Percentiles rank a stretch among this genome's conserved stretches.
phyloP scores from a whole-genome alignment of 1,140 invertebrate species.

The Aphelenchoides besseyi region DNA sequence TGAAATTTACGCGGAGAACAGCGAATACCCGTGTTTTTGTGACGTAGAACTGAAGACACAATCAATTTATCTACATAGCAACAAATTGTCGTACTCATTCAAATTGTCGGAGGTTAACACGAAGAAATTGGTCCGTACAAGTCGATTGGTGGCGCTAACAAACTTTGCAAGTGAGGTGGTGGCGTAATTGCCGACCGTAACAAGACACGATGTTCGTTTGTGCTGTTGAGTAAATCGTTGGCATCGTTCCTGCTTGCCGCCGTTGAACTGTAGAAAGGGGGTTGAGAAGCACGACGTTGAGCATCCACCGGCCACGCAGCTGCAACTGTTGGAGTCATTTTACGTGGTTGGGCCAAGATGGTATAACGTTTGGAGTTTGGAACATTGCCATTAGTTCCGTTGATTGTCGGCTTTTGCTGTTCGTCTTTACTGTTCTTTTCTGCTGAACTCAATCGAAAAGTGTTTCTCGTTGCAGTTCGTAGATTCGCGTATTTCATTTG shows the following conservation, averaged over 20 bases:
- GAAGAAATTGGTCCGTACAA: neutral
- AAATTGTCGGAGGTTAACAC: neutral
- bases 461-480: slow-evolving; percentile 35
- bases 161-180: neutral
- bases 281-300: neutral
- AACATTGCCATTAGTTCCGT: too few relatives aligned
- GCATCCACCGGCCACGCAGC: neutral
- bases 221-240: neutral
- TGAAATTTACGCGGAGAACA: too few relatives aligned
- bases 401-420: neutral
- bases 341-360: neutral
- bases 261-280: neutral
- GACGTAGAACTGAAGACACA: neutral
- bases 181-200: neutral
- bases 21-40: too few relatives aligned
- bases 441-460: slow-evolving; percentile 17
- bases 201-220: neutral
- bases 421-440: neutral
- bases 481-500: slow-evolving; percentile 38
- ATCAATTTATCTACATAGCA: neutral
- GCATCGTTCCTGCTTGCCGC: neutral
- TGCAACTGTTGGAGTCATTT: neutral
- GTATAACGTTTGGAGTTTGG: neutral
- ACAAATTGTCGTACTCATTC: too few relatives aligned
- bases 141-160: neutral